A percentile compares a stretch with the other conserved stretches of the same genome.
Conservation (phyloP, 1,140 invertebrate genomes). For the Bilobella aurantiaca region DNA sequence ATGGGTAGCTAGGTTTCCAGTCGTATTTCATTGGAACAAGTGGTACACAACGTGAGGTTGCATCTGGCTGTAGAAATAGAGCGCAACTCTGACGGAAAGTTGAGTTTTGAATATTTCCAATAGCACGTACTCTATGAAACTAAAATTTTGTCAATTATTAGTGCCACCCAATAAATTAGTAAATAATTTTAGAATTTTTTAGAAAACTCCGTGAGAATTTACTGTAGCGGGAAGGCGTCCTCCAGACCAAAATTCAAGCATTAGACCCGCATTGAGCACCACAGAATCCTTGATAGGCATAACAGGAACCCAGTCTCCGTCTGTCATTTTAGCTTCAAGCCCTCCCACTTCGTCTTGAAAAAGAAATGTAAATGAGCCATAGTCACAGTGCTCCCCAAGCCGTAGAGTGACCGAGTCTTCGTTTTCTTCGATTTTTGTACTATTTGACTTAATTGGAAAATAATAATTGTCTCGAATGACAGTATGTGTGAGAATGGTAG, state of each 20-base stretch:
- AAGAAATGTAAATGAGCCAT: constrained; percentile 19
- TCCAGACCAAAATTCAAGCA: constrained; percentile 22
- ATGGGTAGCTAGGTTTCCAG: not conserved
- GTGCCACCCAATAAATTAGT: too few relatives aligned
- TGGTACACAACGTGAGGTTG: too few relatives aligned
- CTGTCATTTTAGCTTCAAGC: constrained; percentile 9
- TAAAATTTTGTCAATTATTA: too few relatives aligned
- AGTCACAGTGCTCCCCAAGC: constrained; percentile 20
- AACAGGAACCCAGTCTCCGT: constrained; percentile 19
- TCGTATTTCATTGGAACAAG: not conserved
- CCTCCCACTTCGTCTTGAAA: constrained; percentile 22
- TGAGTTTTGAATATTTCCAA: too few relatives aligned
- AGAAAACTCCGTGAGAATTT: too few relatives aligned
- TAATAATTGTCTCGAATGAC: constrained; percentile 7
- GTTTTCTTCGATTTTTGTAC: not conserved
- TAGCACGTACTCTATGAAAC: too few relatives aligned
- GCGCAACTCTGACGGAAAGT: not conserved
- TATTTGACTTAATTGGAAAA: constrained; percentile 5
- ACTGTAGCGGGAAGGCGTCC: constrained; percentile 19
- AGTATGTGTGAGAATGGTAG: not conserved
- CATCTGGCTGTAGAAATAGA: not conserved
- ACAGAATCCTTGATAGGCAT: constrained; percentile 16
- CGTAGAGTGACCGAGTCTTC: constrained; percentile 11
- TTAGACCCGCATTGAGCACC: constrained; percentile 15
- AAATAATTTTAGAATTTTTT: too few relatives aligned